Base-by-base conservation (phyloP, 2,888 invertebrate genomes). In the Drosophila colorata region DNA sequence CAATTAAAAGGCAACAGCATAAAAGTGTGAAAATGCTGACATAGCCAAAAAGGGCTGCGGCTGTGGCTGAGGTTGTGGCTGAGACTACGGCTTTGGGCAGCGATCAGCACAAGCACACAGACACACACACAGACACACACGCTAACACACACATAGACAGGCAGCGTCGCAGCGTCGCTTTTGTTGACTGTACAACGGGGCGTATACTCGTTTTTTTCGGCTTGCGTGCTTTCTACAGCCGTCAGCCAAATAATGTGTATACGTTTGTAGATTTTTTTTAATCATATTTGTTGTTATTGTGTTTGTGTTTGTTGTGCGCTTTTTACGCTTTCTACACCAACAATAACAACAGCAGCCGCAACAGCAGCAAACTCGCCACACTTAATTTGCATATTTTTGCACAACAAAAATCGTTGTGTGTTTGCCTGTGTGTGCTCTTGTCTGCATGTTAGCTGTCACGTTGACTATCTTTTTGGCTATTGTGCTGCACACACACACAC, bases 131-230 rank as follows among this genome's bases (percentile, higher is more conserved):
- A 48, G 25, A 52, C 31, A 49, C 23, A 53, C 44, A 55, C 35
- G 58, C 23, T 28, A 28, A 49, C 31, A 28, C 47, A 47, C 14
- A 35, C 28, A 46, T 23, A 49, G 23, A 49, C 28, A 52, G 40
- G 51, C 41, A 57, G 59, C 52, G 47, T 37, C 23, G 59, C 56
- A 31, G 55, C 51, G 40, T 52, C 44, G 49, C 48, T 51, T 74
- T 74, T 75, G 74, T 72, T 76, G 87, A 75, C 69, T 84, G 85
- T 80, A 86, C 79, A 70, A 72, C 86, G 80, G 75, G 90, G 84
- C 90, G 90, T 90, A 90, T 90, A 82, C 90, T 88, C 74, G 76
- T 86, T 87, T 75, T 74, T 80, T 83, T 79, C 77, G 52, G 66
- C 61, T 64, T 72, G 69, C 66, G 70, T 79, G 78, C 78, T 88